Percentiles rank a stretch among this genome's conserved stretches.
Evolutionary conservation across 1,140 invertebrate species (phyloP).

Genomic region (Calephelis nemesis): DNA sequence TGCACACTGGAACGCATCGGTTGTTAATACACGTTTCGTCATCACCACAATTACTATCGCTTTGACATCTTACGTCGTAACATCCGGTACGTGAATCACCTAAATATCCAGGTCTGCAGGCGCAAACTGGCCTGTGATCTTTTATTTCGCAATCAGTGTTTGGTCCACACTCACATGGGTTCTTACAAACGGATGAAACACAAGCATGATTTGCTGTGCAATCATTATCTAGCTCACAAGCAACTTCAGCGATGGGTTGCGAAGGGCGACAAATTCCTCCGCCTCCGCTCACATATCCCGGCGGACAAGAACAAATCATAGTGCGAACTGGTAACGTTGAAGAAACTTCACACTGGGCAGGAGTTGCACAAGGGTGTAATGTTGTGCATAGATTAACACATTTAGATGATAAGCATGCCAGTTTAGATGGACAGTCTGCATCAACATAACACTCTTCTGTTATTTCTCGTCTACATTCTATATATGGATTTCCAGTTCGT

Average conservation of each 20-base stretch:
- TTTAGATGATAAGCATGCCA: conserved; percentile 89
- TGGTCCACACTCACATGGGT: conserved; percentile 90
- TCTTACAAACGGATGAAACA: conserved; percentile 87
- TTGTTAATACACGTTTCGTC: conserved; percentile 88
- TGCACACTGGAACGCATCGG: conserved; percentile 89
- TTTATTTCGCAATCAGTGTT: conserved; percentile 89
- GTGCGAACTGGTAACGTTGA: conserved; percentile 90
- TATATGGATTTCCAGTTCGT: conserved; percentile 88
- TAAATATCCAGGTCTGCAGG: conserved; percentile 88
- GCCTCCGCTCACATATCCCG: conserved; percentile 91
- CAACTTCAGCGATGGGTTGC: conserved; percentile 81
- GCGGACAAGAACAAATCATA: conserved; percentile 93
- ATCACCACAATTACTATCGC: conserved; percentile 86
- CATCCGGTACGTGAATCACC: conserved; percentile 90
- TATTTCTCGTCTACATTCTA: conserved; percentile 85
- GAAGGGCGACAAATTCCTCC: conserved; percentile 88
- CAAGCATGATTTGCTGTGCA: conserved; percentile 88
- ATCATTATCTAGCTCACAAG: conserved; percentile 87
- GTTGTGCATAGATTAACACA: conserved; percentile 91
- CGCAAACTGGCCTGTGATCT: conserved; percentile 91
- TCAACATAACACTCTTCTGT: conserved; percentile 90
- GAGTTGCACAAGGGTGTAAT: conserved; percentile 88
- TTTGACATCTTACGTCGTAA: conserved; percentile 85
- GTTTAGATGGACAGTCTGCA: conserved; percentile 87
- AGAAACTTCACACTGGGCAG: conserved; percentile 89